Evolutionary conservation across 2,888 invertebrate species (phyloP), one percentile per base, ranked within the genome.

Genomic region (Dicroscelio sp.): DNA sequence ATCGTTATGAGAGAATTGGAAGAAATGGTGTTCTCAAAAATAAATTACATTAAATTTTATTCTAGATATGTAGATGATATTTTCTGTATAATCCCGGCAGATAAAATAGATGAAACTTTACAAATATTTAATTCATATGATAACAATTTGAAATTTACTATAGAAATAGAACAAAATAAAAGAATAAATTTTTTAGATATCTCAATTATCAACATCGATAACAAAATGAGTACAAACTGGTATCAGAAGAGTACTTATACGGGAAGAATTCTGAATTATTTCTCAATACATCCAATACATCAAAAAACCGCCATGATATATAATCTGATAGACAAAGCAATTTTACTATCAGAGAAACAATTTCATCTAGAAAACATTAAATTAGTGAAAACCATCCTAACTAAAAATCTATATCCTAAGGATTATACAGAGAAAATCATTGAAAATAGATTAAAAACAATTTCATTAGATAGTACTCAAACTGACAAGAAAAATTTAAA

Each of bases 261-360:
- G 2, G 63, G 43, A 8, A 35, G 43, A 38, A 6, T 78, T 12
- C 43, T 78, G 4, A 31, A 78, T 14, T 78, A 55, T 30, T 27
- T 23, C n/a, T 78, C 76, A 17, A 60, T 14, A 25, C 76, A 76
- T 25, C 76, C 60, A 14, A 20, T 52, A 8, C 6, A 35, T n/a
- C 73, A 75, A 8, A 75, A 75, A 75, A 55, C 1, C 52, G 33
- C 76, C 12, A 76, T 76, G 25, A 35, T 58, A 27, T 76, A 76
- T n/a, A 33, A 35, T 25, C 10, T 76, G 25, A 27, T 76, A 25
- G 60, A 60, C 17, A 60, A 60, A 60, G 60, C 60, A 25, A 60
- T 60, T 10, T n/a, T 60, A 2, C n/a, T 60, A 25, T 60, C 60
- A 60, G 25, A 60, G 23, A 20, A 60, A 60, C 6, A 23, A n/a